Percentiles rank a stretch among this genome's conserved stretches.
These are phyloP conservation scores for Dynastes tityus DNA, from an alignment of 2,888 invertebrate genomes.

Conservation along the genomic window DNA sequence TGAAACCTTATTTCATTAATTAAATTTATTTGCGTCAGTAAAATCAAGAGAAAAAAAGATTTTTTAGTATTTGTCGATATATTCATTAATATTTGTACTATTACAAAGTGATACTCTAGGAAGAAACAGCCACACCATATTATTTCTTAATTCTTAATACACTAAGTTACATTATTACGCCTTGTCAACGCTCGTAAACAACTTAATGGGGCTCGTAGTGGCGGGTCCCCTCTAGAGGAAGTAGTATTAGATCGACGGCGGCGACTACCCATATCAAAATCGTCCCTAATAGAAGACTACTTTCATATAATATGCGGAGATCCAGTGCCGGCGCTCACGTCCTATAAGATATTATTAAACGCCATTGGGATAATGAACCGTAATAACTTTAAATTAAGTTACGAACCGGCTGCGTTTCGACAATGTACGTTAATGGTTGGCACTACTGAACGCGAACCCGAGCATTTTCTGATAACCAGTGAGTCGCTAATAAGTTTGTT, in stretches of 20 bases:
- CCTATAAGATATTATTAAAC: conserved; percentile 37
- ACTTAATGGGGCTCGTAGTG: conserved; percentile 33
- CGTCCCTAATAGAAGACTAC: conserved; percentile 26
- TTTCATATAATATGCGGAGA: conserved; percentile 44
- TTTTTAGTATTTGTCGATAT: no score
- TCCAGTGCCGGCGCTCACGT: not conserved
- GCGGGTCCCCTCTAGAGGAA: not conserved
- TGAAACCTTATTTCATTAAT: no score
- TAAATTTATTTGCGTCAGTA: no score
- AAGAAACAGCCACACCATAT: not conserved
- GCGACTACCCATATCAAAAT: conserved; percentile 38
- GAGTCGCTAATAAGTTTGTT: conserved; percentile 19
- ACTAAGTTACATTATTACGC: conserved; percentile 24
- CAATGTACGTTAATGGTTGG: not conserved
- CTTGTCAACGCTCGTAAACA: conserved; percentile 33
- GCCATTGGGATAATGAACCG: conserved; percentile 36
- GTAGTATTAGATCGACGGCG: not conserved
- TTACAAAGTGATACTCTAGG: no score
- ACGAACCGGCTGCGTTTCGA: conserved; percentile 21
- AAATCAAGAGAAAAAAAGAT: no score
- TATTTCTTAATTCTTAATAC: conserved; percentile 24
- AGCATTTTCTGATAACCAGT: not conserved
- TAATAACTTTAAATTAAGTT: conserved; percentile 42
- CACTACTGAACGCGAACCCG: not conserved
- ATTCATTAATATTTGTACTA: no score